Base-by-base conservation (phyloP, 2,888 invertebrate genomes). In the Drosophila conformis region DNA sequence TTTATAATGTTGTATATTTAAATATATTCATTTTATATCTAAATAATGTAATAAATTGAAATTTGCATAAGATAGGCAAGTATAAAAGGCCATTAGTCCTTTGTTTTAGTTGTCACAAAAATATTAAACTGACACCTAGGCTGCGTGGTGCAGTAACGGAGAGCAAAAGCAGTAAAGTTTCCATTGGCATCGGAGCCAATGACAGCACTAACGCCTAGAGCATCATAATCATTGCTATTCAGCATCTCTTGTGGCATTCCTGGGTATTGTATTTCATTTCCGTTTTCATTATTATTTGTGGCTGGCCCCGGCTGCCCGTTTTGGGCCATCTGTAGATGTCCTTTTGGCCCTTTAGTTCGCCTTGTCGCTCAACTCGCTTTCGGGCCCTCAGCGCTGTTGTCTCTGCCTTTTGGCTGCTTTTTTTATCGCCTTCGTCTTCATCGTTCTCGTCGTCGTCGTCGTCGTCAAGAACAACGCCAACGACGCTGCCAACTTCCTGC, bases 191-290 rank as follows among this genome's bases (percentile, higher is more conserved):
- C 36, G 49, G 52, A 38, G 18, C 62, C 69, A 46, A 46, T 25
- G 31, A 36, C 40, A 64, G 6, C 64, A 54, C 27, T 46, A 25
- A 46, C 46, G 46, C 25, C 46, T 25, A 46, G 33, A 51, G 29
- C 57, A 36, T 62, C 64, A 56, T 63, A 70, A 70, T 69, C 57
- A 61, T 62, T 58, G 76, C 65, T 69, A 72, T 76, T 68, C 73
- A 68, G 69, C 74, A 76, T 71, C 73, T 87, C 81, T 83, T 72
- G 48, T 60, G 70, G 75, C 66, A 87, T 82, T 85, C 78, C 79
- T 82, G 85, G 85, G 89, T 89, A 91, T 92, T 91, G 89, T 90
- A 81, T 90, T 91, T 91, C 91, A 91, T 91, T 91, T 91, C 91
- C 91, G 91, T 88, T 91, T 87, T 85, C 83, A 89, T 91, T 92